Evolutionary conservation across 2,113 vertebrate genomes (phyloP).

Genomic region (Takifugu bimaculatus): DNA sequence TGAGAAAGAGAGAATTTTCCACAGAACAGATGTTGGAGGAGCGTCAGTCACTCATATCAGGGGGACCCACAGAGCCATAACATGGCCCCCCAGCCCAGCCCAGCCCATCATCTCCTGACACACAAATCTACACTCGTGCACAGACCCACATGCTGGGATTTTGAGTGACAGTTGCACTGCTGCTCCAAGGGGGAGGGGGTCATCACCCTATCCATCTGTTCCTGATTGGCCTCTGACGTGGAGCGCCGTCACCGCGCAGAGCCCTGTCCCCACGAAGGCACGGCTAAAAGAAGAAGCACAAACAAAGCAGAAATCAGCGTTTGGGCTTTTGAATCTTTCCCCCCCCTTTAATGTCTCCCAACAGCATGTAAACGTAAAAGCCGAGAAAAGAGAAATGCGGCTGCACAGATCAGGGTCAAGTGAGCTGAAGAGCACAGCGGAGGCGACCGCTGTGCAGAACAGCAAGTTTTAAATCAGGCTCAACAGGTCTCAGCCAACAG

Average conservation of each 20-base stretch:
- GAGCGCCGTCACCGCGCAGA: constrained; percentile 63
- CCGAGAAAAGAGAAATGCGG: constrained; percentile 5
- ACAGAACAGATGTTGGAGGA: constrained; percentile 79
- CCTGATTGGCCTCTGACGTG: constrained; percentile 81
- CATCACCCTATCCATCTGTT: constrained; percentile 90
- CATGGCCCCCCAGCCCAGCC: constrained; percentile 60
- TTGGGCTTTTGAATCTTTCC: constrained; percentile 3
- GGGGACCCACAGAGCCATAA: constrained; percentile 81
- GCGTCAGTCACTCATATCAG: constrained; percentile 78
- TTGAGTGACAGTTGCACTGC: constrained; percentile 82
- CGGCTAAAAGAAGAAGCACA: constrained; percentile 1
- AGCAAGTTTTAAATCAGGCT: constrained; percentile 8
- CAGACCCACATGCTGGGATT: constrained; percentile 67
- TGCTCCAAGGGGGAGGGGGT: constrained; percentile 79
- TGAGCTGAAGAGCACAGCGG: background rate
- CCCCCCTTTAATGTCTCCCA: constrained; percentile 13
- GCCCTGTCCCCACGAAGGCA: constrained; percentile 56
- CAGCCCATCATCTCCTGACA: constrained; percentile 50
- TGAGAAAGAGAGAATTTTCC: constrained; percentile 66
- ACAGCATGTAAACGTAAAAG: constrained; percentile 15
- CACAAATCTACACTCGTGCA: constrained; percentile 43
- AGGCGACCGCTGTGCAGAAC: background rate
- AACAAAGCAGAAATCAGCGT: constrained; percentile 16
- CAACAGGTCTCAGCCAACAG: constrained; percentile 19
- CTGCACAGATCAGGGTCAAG: constrained; percentile 2